Conservation (phyloP, 2,113 vertebrate genomes). For the Galbula dea region DNA sequence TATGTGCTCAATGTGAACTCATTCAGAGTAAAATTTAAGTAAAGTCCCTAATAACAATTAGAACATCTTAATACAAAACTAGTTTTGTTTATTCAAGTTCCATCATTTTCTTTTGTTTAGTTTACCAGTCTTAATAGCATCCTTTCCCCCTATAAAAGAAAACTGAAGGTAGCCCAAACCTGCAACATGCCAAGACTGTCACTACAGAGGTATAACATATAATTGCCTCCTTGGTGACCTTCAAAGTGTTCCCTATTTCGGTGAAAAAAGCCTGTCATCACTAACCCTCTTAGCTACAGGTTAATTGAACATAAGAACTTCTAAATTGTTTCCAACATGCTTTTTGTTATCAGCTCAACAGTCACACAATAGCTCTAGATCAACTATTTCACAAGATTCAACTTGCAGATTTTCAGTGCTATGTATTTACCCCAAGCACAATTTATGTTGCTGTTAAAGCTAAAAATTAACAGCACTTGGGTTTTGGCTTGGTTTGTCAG, state of each 20-base stretch:
- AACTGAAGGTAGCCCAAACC: background rate
- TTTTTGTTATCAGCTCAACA: background rate
- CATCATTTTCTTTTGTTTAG: background rate
- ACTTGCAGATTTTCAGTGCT: background rate
- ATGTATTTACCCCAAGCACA: background rate
- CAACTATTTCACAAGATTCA: background rate
- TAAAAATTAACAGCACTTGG: background rate
- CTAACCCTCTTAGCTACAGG: background rate
- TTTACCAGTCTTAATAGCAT: background rate
- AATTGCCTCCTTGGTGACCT: background rate
- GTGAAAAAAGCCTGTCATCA: background rate
- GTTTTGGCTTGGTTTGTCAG: background rate
- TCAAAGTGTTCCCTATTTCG: background rate
- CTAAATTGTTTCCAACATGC: background rate
- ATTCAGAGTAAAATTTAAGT: background rate
- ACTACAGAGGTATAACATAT: background rate
- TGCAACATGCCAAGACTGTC: background rate
- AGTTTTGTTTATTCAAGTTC: background rate
- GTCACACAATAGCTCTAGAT: background rate
- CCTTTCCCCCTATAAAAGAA: background rate
- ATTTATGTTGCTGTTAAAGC: background rate
- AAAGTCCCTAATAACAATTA: background rate
- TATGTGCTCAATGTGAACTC: background rate
- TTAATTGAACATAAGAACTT: background rate
- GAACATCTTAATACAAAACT: background rate